Percentiles rank a stretch among this genome's conserved stretches.
These are phyloP conservation scores for Taphrorychus bicolor DNA, from an alignment of 2,888 invertebrate genomes.

Conservation along the genomic window DNA sequence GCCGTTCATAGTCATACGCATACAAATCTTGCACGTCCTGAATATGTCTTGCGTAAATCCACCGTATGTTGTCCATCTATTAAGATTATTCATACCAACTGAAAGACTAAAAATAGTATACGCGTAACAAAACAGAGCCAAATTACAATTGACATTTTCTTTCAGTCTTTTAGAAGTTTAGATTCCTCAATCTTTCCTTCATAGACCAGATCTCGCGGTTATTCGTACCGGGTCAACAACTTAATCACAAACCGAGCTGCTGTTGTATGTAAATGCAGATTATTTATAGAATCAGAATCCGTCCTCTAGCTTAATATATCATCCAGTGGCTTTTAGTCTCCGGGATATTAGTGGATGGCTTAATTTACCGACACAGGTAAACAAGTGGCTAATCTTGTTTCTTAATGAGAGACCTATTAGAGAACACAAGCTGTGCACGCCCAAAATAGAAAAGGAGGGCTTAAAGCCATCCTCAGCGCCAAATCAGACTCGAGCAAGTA, in stretches of 20 bases:
- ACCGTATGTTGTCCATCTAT: conserved; percentile 4
- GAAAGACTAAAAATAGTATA: not conserved
- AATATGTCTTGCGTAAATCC: conserved; percentile 4
- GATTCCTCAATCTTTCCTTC: too few relatives aligned
- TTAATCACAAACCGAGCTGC: too few relatives aligned
- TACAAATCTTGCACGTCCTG: conserved; percentile 5
- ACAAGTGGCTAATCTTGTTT: conserved; percentile 8
- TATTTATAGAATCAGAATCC: conserved; percentile 12
- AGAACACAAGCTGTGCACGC: not conserved
- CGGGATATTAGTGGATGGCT: conserved; percentile 1
- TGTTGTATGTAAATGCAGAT: not conserved
- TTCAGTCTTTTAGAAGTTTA: too few relatives aligned
- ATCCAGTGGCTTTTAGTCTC: not conserved
- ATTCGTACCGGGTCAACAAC: too few relatives aligned
- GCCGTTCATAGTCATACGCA: not conserved
- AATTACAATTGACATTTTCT: too few relatives aligned
- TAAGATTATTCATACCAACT: conserved; percentile 6
- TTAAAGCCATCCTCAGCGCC: too few relatives aligned
- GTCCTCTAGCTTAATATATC: conserved; percentile 9
- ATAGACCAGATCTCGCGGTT: too few relatives aligned
- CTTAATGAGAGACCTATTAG: not conserved
- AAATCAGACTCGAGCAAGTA: too few relatives aligned
- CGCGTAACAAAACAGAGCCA: not conserved
- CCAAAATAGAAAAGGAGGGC: too few relatives aligned
- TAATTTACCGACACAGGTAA: not conserved